These are phyloP conservation scores for Patella vulgata DNA, from an alignment of 1,140 invertebrate species.

Conservation along the genomic window DNA sequence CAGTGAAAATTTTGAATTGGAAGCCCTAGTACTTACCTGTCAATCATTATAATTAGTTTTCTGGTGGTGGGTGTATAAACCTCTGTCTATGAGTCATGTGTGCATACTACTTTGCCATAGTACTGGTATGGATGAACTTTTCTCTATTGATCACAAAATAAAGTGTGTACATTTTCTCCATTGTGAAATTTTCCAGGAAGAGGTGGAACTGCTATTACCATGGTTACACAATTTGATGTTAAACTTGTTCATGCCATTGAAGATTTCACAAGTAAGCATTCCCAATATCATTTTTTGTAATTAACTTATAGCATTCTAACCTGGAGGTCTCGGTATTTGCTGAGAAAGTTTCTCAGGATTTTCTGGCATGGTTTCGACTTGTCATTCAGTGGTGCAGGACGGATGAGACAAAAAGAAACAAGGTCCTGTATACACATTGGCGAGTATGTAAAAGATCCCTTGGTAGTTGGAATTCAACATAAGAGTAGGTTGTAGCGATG, in stretches of 20 bases:
- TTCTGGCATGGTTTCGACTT: too few species aligned
- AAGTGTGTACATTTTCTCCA: background rate
- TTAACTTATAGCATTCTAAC: background rate
- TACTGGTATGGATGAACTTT: background rate
- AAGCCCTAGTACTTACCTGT: too few species aligned
- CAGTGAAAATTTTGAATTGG: too few species aligned
- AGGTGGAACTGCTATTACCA: constrained; percentile 77
- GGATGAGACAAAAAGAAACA: too few species aligned
- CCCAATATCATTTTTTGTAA: background rate
- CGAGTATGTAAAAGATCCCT: too few species aligned
- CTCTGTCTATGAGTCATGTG: too few species aligned
- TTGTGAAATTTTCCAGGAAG: constrained; percentile 46
- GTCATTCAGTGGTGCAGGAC: background rate
- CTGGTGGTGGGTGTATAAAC: background rate
- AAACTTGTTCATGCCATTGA: constrained; percentile 88
- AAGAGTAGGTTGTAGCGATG: too few species aligned
- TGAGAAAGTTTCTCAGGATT: too few species aligned
- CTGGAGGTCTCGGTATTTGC: background rate
- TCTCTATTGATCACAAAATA: background rate
- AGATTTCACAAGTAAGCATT: constrained; percentile 75
- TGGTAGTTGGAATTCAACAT: too few species aligned
- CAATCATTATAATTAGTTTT: too few species aligned
- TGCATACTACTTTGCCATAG: background rate
- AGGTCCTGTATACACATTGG: too few species aligned
- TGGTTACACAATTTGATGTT: constrained; percentile 93